Percentiles rank a stretch among this genome's conserved stretches.
These are phyloP conservation scores for Psephotus haematonotus DNA, from an alignment of 2,113 vertebrate species.

Conservation along the genomic window DNA sequence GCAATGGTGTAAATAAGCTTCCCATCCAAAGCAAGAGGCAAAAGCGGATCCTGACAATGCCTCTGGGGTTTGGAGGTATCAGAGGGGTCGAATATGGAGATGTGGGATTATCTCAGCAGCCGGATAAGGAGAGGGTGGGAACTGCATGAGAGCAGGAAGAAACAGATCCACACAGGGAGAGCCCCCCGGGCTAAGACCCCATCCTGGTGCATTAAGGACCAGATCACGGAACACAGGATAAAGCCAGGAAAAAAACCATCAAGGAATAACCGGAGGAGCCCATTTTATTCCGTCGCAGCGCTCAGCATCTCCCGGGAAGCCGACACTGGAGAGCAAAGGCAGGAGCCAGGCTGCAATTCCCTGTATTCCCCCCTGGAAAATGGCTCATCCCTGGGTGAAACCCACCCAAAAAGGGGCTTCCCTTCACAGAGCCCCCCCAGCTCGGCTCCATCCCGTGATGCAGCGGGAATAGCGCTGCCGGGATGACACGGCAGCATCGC, in stretches of 20 bases:
- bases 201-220: rapidly evolving
- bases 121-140: background rate
- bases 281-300: background rate
- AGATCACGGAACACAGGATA: rapidly evolving
- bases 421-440: background rate
- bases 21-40: background rate
- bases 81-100: background rate
- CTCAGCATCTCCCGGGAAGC: background rate
- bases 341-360: background rate
- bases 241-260: background rate
- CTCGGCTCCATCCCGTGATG: background rate
- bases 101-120: background rate
- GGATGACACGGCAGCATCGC: background rate
- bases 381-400: rapidly evolving
- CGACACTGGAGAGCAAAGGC: background rate
- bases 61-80: background rate
- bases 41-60: background rate
- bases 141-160: rapidly evolving
- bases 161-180: background rate
- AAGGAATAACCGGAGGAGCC: background rate
- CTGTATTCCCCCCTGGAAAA: no score
- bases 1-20: background rate
- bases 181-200: background rate
- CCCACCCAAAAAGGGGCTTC: background rate
- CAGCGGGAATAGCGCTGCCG: background rate